Conservation (phyloP, 2,888 invertebrate species). For the Psylliodes chrysocephalus region DNA sequence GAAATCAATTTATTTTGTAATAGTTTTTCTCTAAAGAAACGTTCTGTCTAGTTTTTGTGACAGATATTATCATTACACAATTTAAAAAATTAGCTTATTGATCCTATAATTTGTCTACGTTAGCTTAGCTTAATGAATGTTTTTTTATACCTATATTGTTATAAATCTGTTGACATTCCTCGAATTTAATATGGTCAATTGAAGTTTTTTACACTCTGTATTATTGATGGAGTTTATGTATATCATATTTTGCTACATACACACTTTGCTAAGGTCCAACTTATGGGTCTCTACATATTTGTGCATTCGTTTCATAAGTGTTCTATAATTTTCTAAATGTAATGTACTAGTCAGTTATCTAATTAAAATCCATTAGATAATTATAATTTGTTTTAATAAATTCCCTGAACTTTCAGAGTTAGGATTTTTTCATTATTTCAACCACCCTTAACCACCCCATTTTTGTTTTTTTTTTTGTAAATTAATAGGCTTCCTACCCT, state of each 20-base stretch:
- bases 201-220: slow-evolving; percentile 25
- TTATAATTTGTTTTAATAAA: too few species aligned
- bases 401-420: too few species aligned
- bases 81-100: not conserved
- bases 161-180: slow-evolving; percentile 25
- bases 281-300: slow-evolving; percentile 18
- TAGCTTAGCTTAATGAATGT: not conserved
- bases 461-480: too few species aligned
- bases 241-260: slow-evolving; percentile 36
- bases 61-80: too few species aligned
- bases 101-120: not conserved
- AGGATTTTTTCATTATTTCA: too few species aligned
- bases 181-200: slow-evolving; percentile 31
- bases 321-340: slow-evolving; percentile 39
- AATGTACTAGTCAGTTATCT: slow-evolving; percentile 43
- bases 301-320: slow-evolving; percentile 23
- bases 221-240: slow-evolving; percentile 18
- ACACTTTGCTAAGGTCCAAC: slow-evolving; percentile 14
- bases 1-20: too few species aligned
- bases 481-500: too few species aligned
- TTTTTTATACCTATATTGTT: not conserved
- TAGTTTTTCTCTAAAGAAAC: too few species aligned
- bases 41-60: too few species aligned
- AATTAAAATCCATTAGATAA: slow-evolving; percentile 39
- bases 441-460: too few species aligned